These are phyloP conservation scores for Tetrax tetrax DNA, from an alignment of 2,113 vertebrate species.

Conservation along the genomic window DNA sequence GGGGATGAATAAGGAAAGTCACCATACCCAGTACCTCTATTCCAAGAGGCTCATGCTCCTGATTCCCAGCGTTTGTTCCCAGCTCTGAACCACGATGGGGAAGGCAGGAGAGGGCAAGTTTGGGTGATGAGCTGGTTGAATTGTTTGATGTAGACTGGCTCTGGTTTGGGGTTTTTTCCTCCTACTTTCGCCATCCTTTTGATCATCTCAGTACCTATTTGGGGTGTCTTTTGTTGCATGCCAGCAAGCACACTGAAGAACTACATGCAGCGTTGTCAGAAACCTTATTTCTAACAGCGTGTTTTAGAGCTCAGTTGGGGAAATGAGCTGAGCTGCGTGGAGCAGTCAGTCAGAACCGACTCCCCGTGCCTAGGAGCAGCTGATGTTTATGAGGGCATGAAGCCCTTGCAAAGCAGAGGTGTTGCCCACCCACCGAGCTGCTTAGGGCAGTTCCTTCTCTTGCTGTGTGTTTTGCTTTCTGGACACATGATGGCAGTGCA, in stretches of 20 bases:
- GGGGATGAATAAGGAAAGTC: neutral
- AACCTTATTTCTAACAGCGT: neutral
- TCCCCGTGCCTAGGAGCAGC: accelerated
- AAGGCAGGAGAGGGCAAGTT: neutral
- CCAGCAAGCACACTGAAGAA: neutral
- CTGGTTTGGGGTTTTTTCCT: neutral
- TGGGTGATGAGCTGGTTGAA: neutral
- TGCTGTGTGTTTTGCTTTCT: neutral
- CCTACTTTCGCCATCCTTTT: neutral
- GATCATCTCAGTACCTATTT: accelerated
- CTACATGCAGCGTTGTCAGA: accelerated
- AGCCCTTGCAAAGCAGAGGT: neutral
- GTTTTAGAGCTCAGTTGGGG: neutral
- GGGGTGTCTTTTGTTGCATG: neutral
- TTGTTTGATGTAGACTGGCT: neutral
- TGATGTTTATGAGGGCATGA: neutral
- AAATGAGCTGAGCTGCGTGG: neutral
- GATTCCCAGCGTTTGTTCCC: neutral
- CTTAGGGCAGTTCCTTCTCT: neutral
- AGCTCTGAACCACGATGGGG: neutral
- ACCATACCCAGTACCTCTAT: accelerated
- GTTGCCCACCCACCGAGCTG: accelerated
- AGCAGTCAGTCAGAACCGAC: accelerated
- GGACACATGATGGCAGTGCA: neutral
- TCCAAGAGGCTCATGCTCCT: neutral